A percentile compares a stretch with the other conserved stretches of the same genome.
Evolutionary conservation across 1,140 invertebrate genomes (phyloP).

Genomic region (Drosophila kepulauana): DNA sequence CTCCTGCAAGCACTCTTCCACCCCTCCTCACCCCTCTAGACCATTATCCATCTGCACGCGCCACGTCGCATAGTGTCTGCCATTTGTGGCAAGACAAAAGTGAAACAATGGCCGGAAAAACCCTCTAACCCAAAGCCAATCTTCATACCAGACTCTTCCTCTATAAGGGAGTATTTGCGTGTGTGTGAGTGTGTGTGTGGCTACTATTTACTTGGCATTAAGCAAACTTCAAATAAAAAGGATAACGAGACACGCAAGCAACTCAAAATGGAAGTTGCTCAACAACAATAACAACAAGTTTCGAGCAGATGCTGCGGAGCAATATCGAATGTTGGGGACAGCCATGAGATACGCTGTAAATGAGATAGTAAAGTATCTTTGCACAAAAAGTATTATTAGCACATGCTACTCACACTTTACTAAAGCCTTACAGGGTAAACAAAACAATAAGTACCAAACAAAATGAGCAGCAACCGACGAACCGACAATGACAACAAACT

Average conservation of each 20-base stretch:
- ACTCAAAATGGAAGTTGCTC: slow-evolving; percentile 72
- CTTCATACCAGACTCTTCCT: not conserved
- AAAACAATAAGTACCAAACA: slow-evolving; percentile 27
- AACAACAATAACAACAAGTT: slow-evolving; percentile 54
- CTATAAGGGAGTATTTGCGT: slow-evolving; percentile 9
- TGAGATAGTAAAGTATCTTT: not conserved
- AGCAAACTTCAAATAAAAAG: slow-evolving; percentile 83
- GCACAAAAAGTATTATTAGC: not conserved
- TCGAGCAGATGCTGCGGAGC: slow-evolving; percentile 6
- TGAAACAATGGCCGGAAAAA: slow-evolving; percentile 68
- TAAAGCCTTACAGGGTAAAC: not conserved
- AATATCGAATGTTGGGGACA: not conserved
- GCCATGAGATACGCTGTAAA: slow-evolving; percentile 2
- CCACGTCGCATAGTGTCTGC: slow-evolving; percentile 58
- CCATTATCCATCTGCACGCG: not conserved
- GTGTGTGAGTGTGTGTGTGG: slow-evolving; percentile 32
- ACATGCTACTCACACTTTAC: not conserved
- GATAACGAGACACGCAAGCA: slow-evolving; percentile 80
- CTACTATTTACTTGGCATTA: slow-evolving; percentile 81
- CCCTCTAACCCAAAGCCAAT: slow-evolving; percentile 22
- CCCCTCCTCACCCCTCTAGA: not conserved
- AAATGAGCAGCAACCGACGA: slow-evolving; percentile 54
- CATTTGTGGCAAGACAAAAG: slow-evolving; percentile 53
- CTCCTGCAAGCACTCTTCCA: slow-evolving; percentile 1
- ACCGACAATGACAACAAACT: slow-evolving; percentile 34